Percentiles rank a stretch among this genome's conserved stretches.
These are phyloP conservation scores for Eufriesea mexicana DNA, from an alignment of 1,140 invertebrate genomes.

Conservation along the genomic window DNA sequence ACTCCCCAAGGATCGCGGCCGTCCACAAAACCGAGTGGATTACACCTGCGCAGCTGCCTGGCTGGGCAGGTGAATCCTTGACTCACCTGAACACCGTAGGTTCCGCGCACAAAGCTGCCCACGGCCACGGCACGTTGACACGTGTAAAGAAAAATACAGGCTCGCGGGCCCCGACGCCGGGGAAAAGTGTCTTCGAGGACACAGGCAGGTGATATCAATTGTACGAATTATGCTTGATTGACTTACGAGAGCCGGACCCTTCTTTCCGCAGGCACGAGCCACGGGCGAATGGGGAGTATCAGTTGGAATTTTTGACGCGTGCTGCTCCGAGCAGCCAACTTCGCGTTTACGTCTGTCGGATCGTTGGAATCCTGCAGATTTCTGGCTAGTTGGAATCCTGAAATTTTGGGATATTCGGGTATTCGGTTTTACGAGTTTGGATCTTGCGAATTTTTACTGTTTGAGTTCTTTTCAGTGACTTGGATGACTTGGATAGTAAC, in stretches of 20 bases:
- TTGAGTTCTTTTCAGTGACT: too few relatives aligned
- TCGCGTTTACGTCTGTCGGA: too few relatives aligned
- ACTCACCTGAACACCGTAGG: conserved; percentile 77
- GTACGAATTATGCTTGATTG: conserved; percentile 78
- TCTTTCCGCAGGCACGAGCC: conserved; percentile 14
- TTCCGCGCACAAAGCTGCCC: conserved; percentile 56
- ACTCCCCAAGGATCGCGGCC: conserved; percentile 40
- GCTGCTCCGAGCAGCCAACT: too few relatives aligned
- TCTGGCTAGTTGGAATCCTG: too few relatives aligned
- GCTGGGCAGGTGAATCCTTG: conserved; percentile 79
- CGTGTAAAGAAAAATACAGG: conserved; percentile 48
- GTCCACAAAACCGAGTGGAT: conserved; percentile 77
- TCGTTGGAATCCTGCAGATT: too few relatives aligned
- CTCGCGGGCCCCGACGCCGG: not conserved
- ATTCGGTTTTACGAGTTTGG: too few relatives aligned
- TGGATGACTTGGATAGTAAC: too few relatives aligned
- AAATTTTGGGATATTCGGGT: too few relatives aligned
- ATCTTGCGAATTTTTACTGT: too few relatives aligned
- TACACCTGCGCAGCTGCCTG: conserved; percentile 81
- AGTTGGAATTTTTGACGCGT: not conserved
- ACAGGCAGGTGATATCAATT: conserved; percentile 71
- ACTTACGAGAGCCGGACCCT: conserved; percentile 43
- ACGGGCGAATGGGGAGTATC: not conserved
- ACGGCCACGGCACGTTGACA: conserved; percentile 52
- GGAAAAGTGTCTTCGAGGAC: conserved; percentile 73